Base-by-base conservation (phyloP, 2,888 invertebrate genomes). In the Thereva nobilitata region DNA sequence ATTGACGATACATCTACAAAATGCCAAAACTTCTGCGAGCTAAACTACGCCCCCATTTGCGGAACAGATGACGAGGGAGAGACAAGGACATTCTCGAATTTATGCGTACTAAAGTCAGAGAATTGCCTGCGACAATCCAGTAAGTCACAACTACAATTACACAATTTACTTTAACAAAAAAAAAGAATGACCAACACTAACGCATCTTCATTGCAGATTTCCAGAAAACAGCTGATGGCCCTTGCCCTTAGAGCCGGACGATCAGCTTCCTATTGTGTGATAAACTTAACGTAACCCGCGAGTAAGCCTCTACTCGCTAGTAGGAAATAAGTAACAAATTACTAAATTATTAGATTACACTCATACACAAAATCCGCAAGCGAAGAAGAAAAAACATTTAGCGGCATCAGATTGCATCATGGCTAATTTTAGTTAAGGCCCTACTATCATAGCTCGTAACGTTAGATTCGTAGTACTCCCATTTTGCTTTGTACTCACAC, bases 51-150 rank as follows among this genome's bases (percentile, higher is more conserved):
- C 3, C 72, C 71, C 23, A 73, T 80, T 23, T 80, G 80, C 64
- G 80, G 78, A 34, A 80, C 79, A 64, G 79, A 80, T 68, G 80
- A 80, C 69, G 78, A 77, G 55, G 80, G 80, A 9, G 75, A 78
- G 67, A 79, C 79, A 61, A 78, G 76, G 71, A 76, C 79, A 41
- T 80, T 79, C 70, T 76, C 76, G 59, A 80, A 79, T 73, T 70
- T 77, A 64, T 80, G 80, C 71, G 76, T 79, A 56, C 75, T 80
- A 73, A 79, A 79, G 72, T 77, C 78, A 38, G 81, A 80, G 71
- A 80, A 80, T 73, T 80, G 80, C 68, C 74, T 80, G 56, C 79
- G 74, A 67, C 73, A 73, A 66, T 70, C 74, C 67, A 76, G 77
- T 77, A 74, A 76, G 74, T 72, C 7, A 6, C 3, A 40, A 38